Evolutionary conservation across 2,888 invertebrate species (phyloP), one percentile per base, ranked within the genome.

Genomic region (Harpalus rufipes): DNA sequence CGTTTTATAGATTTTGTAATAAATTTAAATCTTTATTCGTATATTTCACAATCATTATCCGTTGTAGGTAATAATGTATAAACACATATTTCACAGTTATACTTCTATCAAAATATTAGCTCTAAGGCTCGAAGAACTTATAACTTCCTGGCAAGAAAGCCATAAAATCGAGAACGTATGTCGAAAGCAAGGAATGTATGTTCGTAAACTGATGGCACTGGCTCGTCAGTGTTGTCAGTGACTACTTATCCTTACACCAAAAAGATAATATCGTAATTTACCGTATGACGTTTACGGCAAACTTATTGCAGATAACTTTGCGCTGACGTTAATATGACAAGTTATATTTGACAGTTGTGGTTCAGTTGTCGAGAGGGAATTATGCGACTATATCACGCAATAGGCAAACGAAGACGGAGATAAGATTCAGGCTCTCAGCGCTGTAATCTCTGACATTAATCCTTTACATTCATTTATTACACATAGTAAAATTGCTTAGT

Each of bases 321-420:
- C 61, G 41, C 44, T 83, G 83, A 83, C 83, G 59, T 83, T 83
- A 83, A 83, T 83, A 83, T 76, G 83, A 83, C 83, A 83, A 74
- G 83, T 61, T 83, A 72, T 41, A 51, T 83, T 83, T 59, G 83
- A 74, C 74, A 59, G 76, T 58, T 61, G 74, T 61, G 61, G 83
- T 61, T 74, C 83, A 83, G 61, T 61, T 74, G 83, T 32, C 58
- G 61, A 25, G 21, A 21, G 25, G 59, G 74, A 78, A 56, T 58
- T 78, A 78, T 78, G 58, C 72, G 44, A 5, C 41, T 8, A 18
- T 44, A 44, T 44, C 72, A 74, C 18, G 44, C 72, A 74, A 74
- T 68, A 18, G 16, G 12, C 44, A n/a, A 51, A 32, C 68, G 32
- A 18, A 32, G 32, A 32, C n/a, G 14, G 41, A 74, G 72, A 74